These are phyloP conservation scores for Brachynemurus nebulosus DNA, from an alignment of 2,888 invertebrate species.

Conservation along the genomic window DNA sequence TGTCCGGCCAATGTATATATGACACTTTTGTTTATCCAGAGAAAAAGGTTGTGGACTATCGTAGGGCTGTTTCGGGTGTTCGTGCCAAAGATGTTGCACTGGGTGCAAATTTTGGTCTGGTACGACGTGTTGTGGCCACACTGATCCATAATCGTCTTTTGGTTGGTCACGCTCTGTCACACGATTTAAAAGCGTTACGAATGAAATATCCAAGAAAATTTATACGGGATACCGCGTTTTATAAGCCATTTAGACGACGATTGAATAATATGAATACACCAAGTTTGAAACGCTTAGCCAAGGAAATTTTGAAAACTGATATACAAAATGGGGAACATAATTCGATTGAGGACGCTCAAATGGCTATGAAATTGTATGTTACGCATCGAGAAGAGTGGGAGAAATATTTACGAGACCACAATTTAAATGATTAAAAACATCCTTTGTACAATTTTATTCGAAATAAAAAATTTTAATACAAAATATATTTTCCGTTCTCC, in stretches of 20 bases:
- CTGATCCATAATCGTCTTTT: conserved; percentile 58
- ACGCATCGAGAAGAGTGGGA: conserved; percentile 69
- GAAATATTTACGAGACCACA: no score
- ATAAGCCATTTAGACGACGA: conserved; percentile 58
- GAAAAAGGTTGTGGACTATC: conserved; percentile 58
- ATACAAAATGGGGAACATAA: conserved; percentile 78
- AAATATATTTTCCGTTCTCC: no score
- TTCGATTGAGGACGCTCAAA: conserved; percentile 64
- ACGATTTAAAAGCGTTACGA: conserved; percentile 68
- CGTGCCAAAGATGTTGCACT: conserved; percentile 54
- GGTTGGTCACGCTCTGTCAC: conserved; percentile 74
- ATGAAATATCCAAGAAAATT: conserved; percentile 61
- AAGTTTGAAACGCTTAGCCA: conserved; percentile 63
- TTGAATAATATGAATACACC: conserved; percentile 55
- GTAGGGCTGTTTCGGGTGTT: conserved; percentile 77
- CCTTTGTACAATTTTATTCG: no score
- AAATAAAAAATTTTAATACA: no score
- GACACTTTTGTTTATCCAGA: conserved; percentile 75
- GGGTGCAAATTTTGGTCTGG: conserved; percentile 48
- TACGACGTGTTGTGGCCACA: conserved; percentile 65
- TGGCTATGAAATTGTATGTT: conserved; percentile 68
- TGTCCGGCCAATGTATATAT: conserved; percentile 63
- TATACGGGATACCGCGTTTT: conserved; percentile 70
- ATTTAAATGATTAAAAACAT: no score
- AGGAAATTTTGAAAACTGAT: conserved; percentile 55